A percentile compares a stretch with the other conserved stretches of the same genome.
Conservation (phyloP, 2,888 invertebrate species). For the Philereme transversata region DNA sequence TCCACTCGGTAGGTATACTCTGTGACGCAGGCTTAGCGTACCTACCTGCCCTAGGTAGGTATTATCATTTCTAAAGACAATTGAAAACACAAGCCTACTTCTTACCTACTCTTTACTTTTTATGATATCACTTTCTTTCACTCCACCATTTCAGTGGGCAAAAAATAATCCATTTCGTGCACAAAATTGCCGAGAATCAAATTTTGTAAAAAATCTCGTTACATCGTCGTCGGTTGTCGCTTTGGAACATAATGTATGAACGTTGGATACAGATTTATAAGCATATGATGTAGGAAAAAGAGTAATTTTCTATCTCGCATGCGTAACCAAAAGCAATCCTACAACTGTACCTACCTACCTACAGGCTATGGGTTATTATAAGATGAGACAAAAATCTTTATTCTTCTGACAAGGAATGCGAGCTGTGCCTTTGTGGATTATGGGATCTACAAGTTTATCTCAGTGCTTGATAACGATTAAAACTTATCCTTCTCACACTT, state of each 20-base stretch:
- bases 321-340: conserved; percentile 45
- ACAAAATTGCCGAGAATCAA: conserved; percentile 71
- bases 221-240: conserved; percentile 53
- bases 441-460: too few relatives aligned
- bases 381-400: too few relatives aligned
- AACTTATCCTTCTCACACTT: too few relatives aligned
- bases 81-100: neutral
- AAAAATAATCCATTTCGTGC: conserved; percentile 63
- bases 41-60: too few relatives aligned
- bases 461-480: too few relatives aligned
- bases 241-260: conserved; percentile 56
- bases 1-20: too few relatives aligned
- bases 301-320: conserved; percentile 51
- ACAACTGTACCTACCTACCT: neutral
- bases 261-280: conserved; percentile 48
- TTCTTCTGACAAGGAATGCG: too few relatives aligned
- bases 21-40: too few relatives aligned
- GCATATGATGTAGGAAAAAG: conserved; percentile 54
- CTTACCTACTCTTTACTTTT: neutral
- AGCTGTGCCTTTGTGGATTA: too few relatives aligned
- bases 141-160: conserved; percentile 11
- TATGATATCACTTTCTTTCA: neutral
- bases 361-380: too few relatives aligned
- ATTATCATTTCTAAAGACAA: too few relatives aligned
- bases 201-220: conserved; percentile 73